Percentiles rank a stretch among this genome's conserved stretches.
These are phyloP conservation scores for Gallinago undulata DNA, from an alignment of 2,113 vertebrate species.

Conservation along the genomic window DNA sequence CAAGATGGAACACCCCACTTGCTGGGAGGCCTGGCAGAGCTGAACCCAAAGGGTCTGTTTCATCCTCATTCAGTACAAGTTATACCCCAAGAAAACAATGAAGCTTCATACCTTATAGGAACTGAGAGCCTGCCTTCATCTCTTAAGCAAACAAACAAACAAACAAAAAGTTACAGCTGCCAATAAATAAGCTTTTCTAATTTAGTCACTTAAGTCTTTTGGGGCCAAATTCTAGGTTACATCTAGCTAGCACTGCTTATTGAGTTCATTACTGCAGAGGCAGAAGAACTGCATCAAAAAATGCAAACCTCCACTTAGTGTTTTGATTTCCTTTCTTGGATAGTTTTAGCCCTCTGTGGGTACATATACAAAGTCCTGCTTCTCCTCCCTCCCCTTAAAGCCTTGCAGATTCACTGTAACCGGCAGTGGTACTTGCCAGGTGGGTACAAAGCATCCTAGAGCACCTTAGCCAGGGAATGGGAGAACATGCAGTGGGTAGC, in stretches of 20 bases:
- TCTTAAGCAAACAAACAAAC: not conserved
- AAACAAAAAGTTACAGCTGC: not conserved
- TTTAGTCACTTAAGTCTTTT: not conserved
- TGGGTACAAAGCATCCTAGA: not conserved
- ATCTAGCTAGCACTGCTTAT: not conserved
- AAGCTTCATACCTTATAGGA: not conserved
- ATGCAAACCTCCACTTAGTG: not conserved
- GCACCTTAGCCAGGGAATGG: not conserved
- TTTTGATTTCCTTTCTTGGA: not conserved
- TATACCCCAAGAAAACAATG: not conserved
- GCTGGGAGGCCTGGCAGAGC: not conserved
- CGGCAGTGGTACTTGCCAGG: not conserved
- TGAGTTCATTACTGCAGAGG: not conserved
- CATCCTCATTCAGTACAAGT: not conserved
- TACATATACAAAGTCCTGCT: not conserved
- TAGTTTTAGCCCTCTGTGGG: not conserved
- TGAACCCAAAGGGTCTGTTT: not conserved
- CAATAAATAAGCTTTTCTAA: not conserved
- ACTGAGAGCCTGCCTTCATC: not conserved
- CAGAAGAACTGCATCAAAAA: not conserved
- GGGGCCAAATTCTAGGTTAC: not conserved
- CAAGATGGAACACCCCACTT: not conserved
- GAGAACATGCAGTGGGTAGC: fast-evolving
- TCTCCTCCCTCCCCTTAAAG: not conserved
- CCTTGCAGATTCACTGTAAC: not conserved